A percentile compares a stretch with the other conserved stretches of the same genome.
Evolutionary conservation across 2,888 invertebrate species (phyloP).

Genomic region (Petrolisthes cinctipes): DNA sequence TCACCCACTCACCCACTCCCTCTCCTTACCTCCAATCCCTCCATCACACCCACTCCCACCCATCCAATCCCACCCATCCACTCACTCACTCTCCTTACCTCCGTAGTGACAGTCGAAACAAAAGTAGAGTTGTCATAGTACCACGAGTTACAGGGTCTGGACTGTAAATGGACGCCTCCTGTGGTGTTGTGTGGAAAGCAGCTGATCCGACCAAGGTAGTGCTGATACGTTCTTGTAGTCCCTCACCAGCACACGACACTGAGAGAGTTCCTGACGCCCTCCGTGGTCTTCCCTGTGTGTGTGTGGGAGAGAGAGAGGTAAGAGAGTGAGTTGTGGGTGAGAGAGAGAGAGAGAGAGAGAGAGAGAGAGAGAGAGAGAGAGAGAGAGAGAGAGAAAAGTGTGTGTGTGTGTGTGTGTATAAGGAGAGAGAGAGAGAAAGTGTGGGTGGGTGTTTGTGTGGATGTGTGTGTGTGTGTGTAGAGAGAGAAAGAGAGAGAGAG

Average conservation of each 20-base stretch:
- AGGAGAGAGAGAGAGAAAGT: not conserved
- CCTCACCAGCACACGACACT: constrained; percentile 39
- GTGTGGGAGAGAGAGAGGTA: too few relatives aligned
- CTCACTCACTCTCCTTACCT: constrained; percentile 30
- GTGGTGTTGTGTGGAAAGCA: not conserved
- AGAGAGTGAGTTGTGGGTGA: not conserved
- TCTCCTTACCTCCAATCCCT: too few relatives aligned
- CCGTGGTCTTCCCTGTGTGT: constrained; percentile 38
- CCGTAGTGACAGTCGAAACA: constrained; percentile 49
- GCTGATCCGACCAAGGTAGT: constrained; percentile 18
- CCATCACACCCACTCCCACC: too few relatives aligned
- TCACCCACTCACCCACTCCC: too few relatives aligned
- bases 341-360: not conserved
- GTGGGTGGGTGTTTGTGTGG: not conserved
- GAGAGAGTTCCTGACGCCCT: constrained; percentile 26
- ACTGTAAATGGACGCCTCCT: constrained; percentile 18
- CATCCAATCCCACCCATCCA: too few relatives aligned
- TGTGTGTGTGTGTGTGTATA: too few relatives aligned
- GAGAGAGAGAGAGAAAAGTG: not conserved
- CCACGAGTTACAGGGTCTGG: constrained; percentile 31
- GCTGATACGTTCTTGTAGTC: constrained; percentile 31
- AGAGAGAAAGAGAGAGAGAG: not conserved
- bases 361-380: not conserved
- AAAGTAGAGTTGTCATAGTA: constrained; percentile 52
- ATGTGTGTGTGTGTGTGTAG: too few relatives aligned